These are phyloP conservation scores for Muricea muricata DNA, from an alignment of 92 coral and sea anemone genomes.

Conservation along the genomic window DNA sequence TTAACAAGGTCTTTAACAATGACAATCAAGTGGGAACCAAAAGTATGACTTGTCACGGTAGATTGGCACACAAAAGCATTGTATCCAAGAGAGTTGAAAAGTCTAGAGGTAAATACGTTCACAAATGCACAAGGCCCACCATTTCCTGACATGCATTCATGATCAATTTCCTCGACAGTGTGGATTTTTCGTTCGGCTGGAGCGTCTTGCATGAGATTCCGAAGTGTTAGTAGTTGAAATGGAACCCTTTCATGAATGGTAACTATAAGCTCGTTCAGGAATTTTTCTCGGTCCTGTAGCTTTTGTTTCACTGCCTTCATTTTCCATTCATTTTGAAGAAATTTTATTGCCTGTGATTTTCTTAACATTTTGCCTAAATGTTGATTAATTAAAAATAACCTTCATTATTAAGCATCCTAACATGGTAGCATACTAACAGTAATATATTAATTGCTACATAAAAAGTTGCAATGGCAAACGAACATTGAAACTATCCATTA, in stretches of 20 bases:
- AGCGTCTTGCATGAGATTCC: not conserved
- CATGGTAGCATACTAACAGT: no score
- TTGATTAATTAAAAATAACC: not conserved
- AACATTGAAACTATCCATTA: no score
- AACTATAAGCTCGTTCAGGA: slow-evolving; percentile 7
- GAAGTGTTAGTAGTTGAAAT: not conserved
- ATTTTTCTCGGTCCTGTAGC: not conserved
- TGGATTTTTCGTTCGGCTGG: not conserved
- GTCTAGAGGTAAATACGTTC: not conserved
- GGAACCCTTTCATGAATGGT: not conserved
- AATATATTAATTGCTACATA: no score
- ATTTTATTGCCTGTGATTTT: not conserved
- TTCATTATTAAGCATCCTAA: no score
- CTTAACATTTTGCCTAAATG: not conserved
- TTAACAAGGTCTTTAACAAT: not conserved
- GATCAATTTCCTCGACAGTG: not conserved
- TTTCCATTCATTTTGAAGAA: slow-evolving; percentile 10
- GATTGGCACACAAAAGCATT: not conserved
- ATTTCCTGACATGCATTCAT: not conserved
- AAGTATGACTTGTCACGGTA: not conserved
- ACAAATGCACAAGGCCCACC: not conserved
- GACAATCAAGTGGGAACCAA: not conserved
- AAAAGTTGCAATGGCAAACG: no score
- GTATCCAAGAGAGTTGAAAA: not conserved
- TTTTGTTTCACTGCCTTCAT: not conserved